Evolutionary conservation across 2,113 vertebrate genomes (phyloP), one percentile per base, ranked within the genome.

Genomic region (Cygnus buccinator): DNA sequence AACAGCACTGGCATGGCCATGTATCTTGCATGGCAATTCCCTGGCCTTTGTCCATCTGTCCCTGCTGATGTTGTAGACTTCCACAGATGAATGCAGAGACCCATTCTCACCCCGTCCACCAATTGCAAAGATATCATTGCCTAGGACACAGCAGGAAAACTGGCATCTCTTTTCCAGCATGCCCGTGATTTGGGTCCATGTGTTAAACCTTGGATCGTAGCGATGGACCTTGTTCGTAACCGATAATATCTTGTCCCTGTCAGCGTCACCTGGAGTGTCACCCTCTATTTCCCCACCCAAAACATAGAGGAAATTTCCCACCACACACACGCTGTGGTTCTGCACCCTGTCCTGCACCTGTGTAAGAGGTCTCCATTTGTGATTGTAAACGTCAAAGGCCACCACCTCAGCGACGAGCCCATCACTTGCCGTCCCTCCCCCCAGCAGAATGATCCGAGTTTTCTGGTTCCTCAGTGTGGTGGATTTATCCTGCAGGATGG

Each of bases 241-340:
- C 0, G 12, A 68, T 33, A 94, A 84, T 3, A 63, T 63, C 3
- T 65, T 90, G 43, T 41, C 54, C 0, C 55, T 87, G 87, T 97
- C 97, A 13, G 81, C 9, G 7, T 97, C 97, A 10, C 70, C 96
- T 0, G 88, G 90, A 7, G 83, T 84, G 31, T 10, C 35, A 3
- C 90, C 96, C 26, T 98, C 98, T 85, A 98, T 93, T 96, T 99
- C 99, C 46, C 99, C 99, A 5, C 99, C 99, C 19, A 99, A 91
- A 46, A 99, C 97, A 3, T 99, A 99, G 39, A 99, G 97, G 93
- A 99, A 99, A 76, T 99, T 99, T 3, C 98, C 99, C 33, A 98
- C 96, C 2, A 98, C 98, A 9, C 99, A 99, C 21, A 98, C 97
- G 2, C 99, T 98, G 93, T 99, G 99, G 76, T 98, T 97, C 93